phyloP scores from a whole-genome alignment of 2,888 invertebrate genomes.

The Amblyteles armatorius region DNA sequence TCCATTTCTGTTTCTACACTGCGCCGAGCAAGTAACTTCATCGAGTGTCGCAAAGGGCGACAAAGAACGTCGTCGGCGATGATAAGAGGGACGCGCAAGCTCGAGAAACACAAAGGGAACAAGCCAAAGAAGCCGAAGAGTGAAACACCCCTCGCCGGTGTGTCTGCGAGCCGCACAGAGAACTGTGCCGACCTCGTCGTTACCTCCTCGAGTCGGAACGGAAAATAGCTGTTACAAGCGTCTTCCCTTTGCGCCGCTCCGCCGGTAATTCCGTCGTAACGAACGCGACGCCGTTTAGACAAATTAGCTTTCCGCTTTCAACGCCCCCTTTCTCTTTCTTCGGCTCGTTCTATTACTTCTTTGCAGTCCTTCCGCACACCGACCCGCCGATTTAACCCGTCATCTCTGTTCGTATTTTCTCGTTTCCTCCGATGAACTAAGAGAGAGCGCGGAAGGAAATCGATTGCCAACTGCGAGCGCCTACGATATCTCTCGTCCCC shows the following conservation, averaged over 20 bases:
- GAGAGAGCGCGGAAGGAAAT: slow-evolving; percentile 45
- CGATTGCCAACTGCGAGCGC: slow-evolving; percentile 41
- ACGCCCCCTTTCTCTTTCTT: slow-evolving; percentile 48
- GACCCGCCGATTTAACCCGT: slow-evolving; percentile 9
- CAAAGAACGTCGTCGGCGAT: slow-evolving; percentile 59
- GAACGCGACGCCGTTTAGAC: slow-evolving; percentile 70
- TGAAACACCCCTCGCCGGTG: slow-evolving; percentile 40
- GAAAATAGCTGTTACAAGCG: slow-evolving; percentile 68
- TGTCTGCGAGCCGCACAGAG: slow-evolving; percentile 30
- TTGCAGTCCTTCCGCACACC: neutral
- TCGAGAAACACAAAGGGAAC: slow-evolving; percentile 60
- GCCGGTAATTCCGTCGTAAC: slow-evolving; percentile 69
- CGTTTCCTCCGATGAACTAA: slow-evolving; percentile 5
- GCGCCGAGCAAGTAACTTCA: slow-evolving; percentile 41
- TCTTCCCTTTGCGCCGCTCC: slow-evolving; percentile 66
- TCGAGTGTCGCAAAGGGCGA: slow-evolving; percentile 43
- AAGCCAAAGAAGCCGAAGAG: slow-evolving; percentile 44
- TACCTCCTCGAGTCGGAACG: slow-evolving; percentile 51
- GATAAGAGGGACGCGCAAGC: slow-evolving; percentile 40
- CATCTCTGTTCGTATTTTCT: slow-evolving; percentile 4
- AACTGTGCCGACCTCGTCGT: slow-evolving; percentile 49
- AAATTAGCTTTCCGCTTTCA: slow-evolving; percentile 68
- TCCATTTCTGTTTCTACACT: slow-evolving; percentile 38
- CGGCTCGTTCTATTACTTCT: slow-evolving; percentile 20
- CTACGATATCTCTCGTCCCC: neutral